Percentiles rank a stretch among this genome's conserved stretches.
Conservation (phyloP, 2,888 invertebrate species). For the Phrixothrix hirtus region DNA sequence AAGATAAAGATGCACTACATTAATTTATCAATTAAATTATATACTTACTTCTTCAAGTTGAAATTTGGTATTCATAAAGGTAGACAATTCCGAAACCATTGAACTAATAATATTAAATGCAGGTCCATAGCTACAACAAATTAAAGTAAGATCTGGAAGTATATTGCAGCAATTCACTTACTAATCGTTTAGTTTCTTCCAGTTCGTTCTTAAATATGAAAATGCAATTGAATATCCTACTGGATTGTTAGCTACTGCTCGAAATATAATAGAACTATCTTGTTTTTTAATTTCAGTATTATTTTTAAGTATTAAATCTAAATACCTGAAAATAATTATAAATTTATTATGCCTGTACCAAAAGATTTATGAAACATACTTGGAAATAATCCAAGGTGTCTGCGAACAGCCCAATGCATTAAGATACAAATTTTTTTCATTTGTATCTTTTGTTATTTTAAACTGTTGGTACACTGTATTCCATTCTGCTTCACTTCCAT, state of each 20-base stretch:
- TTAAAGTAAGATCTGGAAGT: background rate
- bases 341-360: background rate
- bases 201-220: constrained; percentile 61
- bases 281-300: constrained; percentile 64
- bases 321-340: constrained; percentile 45
- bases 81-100: constrained; percentile 60
- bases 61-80: constrained; percentile 59
- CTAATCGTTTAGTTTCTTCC: constrained; percentile 56
- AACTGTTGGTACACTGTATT: constrained; percentile 65
- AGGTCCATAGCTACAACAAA: constrained; percentile 58
- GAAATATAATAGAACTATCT: constrained; percentile 63
- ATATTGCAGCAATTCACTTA: constrained; percentile 35
- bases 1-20: too few relatives aligned
- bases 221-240: constrained; percentile 65
- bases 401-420: constrained; percentile 61
- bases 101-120: constrained; percentile 60
- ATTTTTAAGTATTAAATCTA: constrained; percentile 42
- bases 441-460: constrained; percentile 57
- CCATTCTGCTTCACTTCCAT: constrained; percentile 70
- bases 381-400: constrained; percentile 61
- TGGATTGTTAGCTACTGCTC: constrained; percentile 62
- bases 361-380: constrained; percentile 48
- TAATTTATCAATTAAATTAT: background rate
- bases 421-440: constrained; percentile 66
- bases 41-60: constrained; percentile 48